Conservation (phyloP, 2,888 invertebrate genomes). For the Iselma pallidipennis region DNA sequence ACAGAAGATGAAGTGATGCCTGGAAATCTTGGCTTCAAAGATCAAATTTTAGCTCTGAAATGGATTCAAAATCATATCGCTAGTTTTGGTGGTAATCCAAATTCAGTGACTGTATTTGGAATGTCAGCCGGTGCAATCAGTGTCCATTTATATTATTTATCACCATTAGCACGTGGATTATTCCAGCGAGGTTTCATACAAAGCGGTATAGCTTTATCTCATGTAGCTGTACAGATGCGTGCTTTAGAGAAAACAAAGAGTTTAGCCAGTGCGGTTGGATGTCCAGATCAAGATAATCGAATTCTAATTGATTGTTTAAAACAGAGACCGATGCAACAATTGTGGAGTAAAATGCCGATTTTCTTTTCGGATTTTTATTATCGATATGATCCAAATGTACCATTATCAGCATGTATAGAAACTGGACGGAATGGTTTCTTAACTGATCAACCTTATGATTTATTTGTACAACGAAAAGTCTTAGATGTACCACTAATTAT, state of each 20-base stretch:
- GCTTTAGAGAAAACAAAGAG: conserved; percentile 35
- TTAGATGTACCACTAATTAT: conserved; percentile 47
- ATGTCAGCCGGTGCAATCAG: conserved; percentile 72
- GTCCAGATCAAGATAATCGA: conserved; percentile 34
- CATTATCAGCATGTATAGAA: conserved; percentile 25
- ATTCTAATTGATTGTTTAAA: conserved; percentile 43
- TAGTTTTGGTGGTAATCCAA: conserved; percentile 69
- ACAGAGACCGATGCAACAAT: conserved; percentile 35
- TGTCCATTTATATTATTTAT: conserved; percentile 70
- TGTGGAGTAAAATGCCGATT: conserved; percentile 26
- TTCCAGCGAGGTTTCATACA: conserved; percentile 46
- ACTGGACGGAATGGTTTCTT: conserved; percentile 35
- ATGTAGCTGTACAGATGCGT: conserved; percentile 40
- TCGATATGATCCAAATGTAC: not conserved
- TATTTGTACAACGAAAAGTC: conserved; percentile 41
- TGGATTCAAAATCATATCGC: conserved; percentile 70
- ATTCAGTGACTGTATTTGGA: conserved; percentile 66
- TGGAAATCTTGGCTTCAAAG: conserved; percentile 71
- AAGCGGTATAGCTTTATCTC: conserved; percentile 45
- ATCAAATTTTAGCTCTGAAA: conserved; percentile 67
- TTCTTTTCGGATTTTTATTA: conserved; percentile 13
- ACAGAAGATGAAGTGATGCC: conserved; percentile 68
- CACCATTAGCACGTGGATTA: conserved; percentile 58
- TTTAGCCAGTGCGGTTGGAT: conserved; percentile 41
- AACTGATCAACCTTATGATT: conserved; percentile 35